Evolutionary conservation across 2,113 vertebrate species (phyloP).

Genomic region (Platysternon megacephalum): DNA sequence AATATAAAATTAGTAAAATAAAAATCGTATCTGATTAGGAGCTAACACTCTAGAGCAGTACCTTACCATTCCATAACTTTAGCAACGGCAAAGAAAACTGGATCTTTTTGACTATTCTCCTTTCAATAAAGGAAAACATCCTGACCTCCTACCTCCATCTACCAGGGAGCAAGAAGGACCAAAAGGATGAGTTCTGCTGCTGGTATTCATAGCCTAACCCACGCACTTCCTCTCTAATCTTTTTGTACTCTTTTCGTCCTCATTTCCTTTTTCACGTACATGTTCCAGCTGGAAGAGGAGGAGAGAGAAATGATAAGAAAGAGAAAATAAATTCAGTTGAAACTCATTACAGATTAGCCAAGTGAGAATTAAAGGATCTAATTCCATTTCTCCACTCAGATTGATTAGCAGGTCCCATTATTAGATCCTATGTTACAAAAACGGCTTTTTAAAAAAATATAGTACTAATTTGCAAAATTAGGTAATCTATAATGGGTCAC

Average conservation of each 20-base stretch:
- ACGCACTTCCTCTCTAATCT: background rate
- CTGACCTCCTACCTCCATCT: background rate
- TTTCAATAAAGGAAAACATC: background rate
- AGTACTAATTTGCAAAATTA: background rate
- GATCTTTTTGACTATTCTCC: background rate
- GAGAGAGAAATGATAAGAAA: background rate
- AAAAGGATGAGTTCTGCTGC: background rate
- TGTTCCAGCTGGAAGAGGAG: background rate
- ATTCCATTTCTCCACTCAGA: background rate
- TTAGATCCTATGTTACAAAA: background rate
- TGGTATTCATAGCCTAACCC: background rate
- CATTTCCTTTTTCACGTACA: background rate
- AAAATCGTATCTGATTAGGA: background rate
- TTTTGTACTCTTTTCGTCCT: background rate
- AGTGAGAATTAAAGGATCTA: too few species aligned
- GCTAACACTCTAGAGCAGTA: too few species aligned
- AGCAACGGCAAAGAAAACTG: background rate
- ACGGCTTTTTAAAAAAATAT: background rate
- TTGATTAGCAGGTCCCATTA: background rate
- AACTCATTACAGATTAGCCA: background rate
- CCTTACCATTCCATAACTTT: background rate
- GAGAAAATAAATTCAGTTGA: background rate
- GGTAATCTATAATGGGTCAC: background rate
- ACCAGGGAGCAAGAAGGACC: background rate
- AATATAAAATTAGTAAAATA: background rate